Evolutionary conservation across 2,113 vertebrate genomes (phyloP).

Genomic region (Nyctereutes procyonoides): DNA sequence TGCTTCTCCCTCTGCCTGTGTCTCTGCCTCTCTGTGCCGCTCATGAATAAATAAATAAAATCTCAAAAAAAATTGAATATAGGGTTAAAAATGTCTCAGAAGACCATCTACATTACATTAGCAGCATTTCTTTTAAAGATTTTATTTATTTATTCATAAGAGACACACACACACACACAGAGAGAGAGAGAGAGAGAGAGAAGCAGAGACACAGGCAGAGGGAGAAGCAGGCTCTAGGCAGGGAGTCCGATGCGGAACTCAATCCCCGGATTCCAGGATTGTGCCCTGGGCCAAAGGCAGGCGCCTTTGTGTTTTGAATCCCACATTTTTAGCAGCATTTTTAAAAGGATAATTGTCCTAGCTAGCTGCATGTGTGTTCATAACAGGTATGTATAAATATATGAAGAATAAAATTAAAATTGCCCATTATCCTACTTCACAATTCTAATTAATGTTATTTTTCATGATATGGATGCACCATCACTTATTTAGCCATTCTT

Average conservation of each 20-base stretch:
- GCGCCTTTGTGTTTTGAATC: too few species aligned
- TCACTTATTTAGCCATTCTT: background rate
- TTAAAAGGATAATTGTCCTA: background rate
- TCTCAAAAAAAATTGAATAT: background rate
- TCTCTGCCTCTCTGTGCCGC: too few species aligned
- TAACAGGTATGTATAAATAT: background rate
- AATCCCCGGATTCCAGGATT: too few species aligned
- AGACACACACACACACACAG: too few species aligned
- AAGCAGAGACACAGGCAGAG: too few species aligned
- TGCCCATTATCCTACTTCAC: background rate
- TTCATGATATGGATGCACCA: background rate
- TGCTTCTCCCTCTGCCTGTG: too few species aligned
- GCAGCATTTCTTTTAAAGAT: background rate
- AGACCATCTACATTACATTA: background rate
- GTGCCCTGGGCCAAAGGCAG: too few species aligned
- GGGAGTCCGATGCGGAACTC: too few species aligned
- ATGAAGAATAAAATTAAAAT: slow-evolving; percentile 49
- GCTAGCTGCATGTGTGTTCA: background rate
- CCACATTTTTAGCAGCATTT: background rate
- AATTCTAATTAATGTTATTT: slow-evolving; percentile 24
- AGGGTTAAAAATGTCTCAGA: slow-evolving; percentile 1
- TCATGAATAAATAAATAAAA: too few species aligned
- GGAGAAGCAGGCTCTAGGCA: too few species aligned
- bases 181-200: too few species aligned
- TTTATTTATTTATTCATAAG: too few species aligned